Base-by-base conservation (phyloP, 2,113 vertebrate genomes). In the Plectropomus leopardus region DNA sequence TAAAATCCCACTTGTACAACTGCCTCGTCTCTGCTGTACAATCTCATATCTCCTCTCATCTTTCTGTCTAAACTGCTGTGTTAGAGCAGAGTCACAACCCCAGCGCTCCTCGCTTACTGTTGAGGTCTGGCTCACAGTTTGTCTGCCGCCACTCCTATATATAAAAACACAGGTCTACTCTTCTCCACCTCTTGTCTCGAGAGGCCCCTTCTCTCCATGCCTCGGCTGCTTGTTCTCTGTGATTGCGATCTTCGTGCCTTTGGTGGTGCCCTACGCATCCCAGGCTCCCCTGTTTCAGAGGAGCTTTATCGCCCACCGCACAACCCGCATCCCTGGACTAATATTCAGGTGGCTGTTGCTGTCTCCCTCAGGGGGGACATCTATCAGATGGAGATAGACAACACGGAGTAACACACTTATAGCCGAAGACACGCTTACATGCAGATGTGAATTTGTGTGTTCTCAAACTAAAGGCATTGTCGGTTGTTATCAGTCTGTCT, bases 211-310 rank as follows among this genome's bases (percentile, higher is more conserved):
- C 73, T 83, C 82, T 80, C 75, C 26, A 14, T 15, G 68, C 59
- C 73, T 76, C 11, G 19, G 59, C 78, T 86, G 82, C 80, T 86
- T 82, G 61, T 70, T 82, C 85, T 75, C 36, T 53, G 51, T 88
- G 89, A 93, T 92, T 92, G 81, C n/a, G 34, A 92, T 92, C 88
- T 87, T 24, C 8, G 30, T 63, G 76, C 66, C 78, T 78, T 83
- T 76, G 72, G 71, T 74, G 76, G 60, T 75, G 68, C 66, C 83
- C 67, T 74, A 55, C 4, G 17, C 45, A 23, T 55, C 69, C 70
- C 59, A 1, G 17, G 45, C 72, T 64, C 48, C 59, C 64, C 32
- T 30, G 23, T 78, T 81, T 76, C 30, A 2, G 19, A 64, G 40
- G 64, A 50, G 57, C 60, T 87, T 80, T 89, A 86, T 91, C 88